A percentile compares a stretch with the other conserved stretches of the same genome.
These are phyloP conservation scores for Oscheius sp. DNA, from an alignment of 2,888 invertebrate genomes.

Conservation along the genomic window DNA sequence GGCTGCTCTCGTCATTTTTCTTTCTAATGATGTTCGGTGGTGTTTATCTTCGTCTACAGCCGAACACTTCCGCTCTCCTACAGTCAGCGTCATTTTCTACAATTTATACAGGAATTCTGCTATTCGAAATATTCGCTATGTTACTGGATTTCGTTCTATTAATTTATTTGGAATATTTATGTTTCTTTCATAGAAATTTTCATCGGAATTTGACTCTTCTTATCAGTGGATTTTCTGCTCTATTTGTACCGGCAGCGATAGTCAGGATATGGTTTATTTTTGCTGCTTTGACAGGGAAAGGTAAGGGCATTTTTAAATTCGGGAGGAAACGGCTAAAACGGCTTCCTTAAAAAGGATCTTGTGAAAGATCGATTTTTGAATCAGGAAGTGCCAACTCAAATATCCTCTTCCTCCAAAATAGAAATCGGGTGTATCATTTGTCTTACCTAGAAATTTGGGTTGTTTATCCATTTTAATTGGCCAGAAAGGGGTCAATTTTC, in stretches of 20 bases:
- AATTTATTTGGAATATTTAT: neutral
- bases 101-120: slow-evolving; percentile 1
- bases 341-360: too few relatives aligned
- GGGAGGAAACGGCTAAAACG: too few relatives aligned
- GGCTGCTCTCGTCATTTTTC: neutral
- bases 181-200: neutral
- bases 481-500: too few relatives aligned
- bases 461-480: too few relatives aligned
- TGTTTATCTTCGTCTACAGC: slow-evolving; percentile 3
- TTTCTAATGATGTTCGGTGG: slow-evolving; percentile 16
- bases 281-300: slow-evolving; percentile 2
- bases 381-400: too few relatives aligned
- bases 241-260: neutral
- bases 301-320: neutral
- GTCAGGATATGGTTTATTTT: slow-evolving; percentile 10
- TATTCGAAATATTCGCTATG: slow-evolving; percentile 5
- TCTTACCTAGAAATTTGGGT: too few relatives aligned
- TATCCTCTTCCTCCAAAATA: too few relatives aligned
- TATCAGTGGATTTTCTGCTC: slow-evolving; percentile 5
- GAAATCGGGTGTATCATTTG: too few relatives aligned
- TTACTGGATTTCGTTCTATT: neutral
- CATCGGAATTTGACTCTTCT: slow-evolving; percentile 1
- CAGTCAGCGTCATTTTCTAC: neutral
- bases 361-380: too few relatives aligned
- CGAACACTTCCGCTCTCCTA: neutral